Conservation (phyloP, 2,888 invertebrate genomes). For the Megaustenia siamemsis region DNA sequence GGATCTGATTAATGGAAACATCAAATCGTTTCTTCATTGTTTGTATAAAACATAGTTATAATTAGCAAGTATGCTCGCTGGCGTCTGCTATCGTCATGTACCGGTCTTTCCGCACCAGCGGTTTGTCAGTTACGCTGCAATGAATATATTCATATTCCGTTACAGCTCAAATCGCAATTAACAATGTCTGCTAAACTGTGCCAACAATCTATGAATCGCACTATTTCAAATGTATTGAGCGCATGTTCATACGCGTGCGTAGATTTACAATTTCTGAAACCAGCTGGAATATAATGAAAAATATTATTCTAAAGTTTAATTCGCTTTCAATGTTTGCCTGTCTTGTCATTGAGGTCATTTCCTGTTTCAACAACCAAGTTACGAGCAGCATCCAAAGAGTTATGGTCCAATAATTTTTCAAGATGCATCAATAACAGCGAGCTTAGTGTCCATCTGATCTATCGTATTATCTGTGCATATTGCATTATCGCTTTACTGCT, state of each 20-base stretch:
- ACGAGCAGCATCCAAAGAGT: background rate
- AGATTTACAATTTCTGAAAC: background rate
- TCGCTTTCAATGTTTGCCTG: conserved; percentile 2
- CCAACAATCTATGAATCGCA: background rate
- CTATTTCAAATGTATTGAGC: background rate
- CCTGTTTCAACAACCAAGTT: conserved; percentile 3
- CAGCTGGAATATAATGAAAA: background rate
- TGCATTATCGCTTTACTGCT: background rate
- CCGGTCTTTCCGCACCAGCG: background rate
- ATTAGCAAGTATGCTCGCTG: background rate
- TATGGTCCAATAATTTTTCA: conserved; percentile 2
- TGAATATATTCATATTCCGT: background rate
- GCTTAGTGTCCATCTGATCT: background rate
- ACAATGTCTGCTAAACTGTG: background rate
- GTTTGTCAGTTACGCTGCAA: conserved; percentile 5
- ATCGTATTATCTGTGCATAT: background rate
- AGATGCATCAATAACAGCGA: background rate
- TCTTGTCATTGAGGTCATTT: background rate
- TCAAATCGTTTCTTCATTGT: background rate
- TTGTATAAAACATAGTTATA: background rate
- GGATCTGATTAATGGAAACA: background rate
- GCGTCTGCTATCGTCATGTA: background rate
- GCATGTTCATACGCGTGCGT: background rate
- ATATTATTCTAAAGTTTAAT: conserved; percentile 10
- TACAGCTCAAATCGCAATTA: background rate